Base-by-base conservation (phyloP, 2,113 vertebrate species). In the Onychostoma macrolepis region DNA sequence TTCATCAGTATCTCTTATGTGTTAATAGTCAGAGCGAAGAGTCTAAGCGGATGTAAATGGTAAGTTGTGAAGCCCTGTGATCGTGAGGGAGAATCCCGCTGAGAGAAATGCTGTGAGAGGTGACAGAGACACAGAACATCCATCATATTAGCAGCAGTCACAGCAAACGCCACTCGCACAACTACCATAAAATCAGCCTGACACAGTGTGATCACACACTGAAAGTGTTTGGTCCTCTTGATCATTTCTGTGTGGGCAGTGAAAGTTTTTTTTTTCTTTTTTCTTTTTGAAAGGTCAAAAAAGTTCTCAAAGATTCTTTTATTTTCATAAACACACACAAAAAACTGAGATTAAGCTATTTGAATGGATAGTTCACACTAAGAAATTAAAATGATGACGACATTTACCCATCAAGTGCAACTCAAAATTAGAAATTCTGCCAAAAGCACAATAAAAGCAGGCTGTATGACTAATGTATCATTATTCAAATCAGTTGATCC, bases 61-160 rank as follows among this genome's bases (percentile, higher is more conserved):
- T 24, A 33, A 5, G 48, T 26, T 48, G 84, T n/a, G 75, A 79
- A 56, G 67, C n/a, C 17, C 17, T 50, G 74, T 85, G 28, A 50
- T 50, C 21, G 13, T 48, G 24, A 78, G 15, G 15, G 48, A 65
- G 28, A 85, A 71, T 53, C 82, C 19, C 50, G 58, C 74, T 84
- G 67, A 74, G 82, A 69, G 67, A 53, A 53, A 74, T 6, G 4
- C 33, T 36, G 58, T 26, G 84, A 65, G 56, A 77, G 41, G 36
- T 85, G 84, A 85, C 84, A 78, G 84, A 45, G 63, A 85, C 58
- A 38, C 74, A 33, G n/a, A 30, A 17, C n/a, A 63, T 78, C 58
- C 74, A 78, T 65, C 84, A 85, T 24, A 65, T 72, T 80, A 72
- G 65, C 33, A 72, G 76, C 58, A 69, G 43, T 71, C 85, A 69